Evolutionary conservation across 2,113 vertebrate species (phyloP).

Genomic region (Gopherus evgoodei): DNA sequence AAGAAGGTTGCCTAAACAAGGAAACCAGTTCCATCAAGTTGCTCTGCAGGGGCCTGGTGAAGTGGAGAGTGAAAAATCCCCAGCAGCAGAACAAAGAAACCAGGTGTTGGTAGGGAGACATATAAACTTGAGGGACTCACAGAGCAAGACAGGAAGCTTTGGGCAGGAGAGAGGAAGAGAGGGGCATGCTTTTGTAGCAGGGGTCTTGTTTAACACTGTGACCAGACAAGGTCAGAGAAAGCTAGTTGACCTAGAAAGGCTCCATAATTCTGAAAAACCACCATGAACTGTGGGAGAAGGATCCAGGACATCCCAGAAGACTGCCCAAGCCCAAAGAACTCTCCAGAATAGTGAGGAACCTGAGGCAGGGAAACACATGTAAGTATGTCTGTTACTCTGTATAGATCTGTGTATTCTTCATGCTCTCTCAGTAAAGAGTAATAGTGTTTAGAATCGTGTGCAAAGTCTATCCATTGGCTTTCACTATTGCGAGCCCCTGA

Average conservation of each 20-base stretch:
- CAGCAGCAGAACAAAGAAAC: background rate
- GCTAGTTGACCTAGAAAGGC: background rate
- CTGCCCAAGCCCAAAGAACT: background rate
- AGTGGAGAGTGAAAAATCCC: background rate
- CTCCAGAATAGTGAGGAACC: background rate
- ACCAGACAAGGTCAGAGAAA: background rate
- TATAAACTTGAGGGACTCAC: background rate
- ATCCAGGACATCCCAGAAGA: background rate
- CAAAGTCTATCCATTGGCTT: background rate
- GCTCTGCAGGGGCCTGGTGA: background rate
- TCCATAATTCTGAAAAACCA: background rate
- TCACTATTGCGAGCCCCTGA: background rate
- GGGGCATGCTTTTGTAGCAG: background rate
- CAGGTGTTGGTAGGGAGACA: background rate
- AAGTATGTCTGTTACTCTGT: too few relatives aligned
- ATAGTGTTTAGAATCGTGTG: background rate
- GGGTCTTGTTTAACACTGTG: background rate
- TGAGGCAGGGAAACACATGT: background rate
- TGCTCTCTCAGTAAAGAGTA: background rate
- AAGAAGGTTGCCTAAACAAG: background rate
- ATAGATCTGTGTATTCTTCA: background rate
- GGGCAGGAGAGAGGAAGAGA: background rate
- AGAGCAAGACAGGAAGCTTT: background rate
- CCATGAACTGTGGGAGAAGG: background rate
- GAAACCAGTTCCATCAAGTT: background rate